A percentile compares a stretch with the other conserved stretches of the same genome.
Evolutionary conservation across 2,113 vertebrate genomes (phyloP).

Genomic region (Serilophus lunatus): DNA sequence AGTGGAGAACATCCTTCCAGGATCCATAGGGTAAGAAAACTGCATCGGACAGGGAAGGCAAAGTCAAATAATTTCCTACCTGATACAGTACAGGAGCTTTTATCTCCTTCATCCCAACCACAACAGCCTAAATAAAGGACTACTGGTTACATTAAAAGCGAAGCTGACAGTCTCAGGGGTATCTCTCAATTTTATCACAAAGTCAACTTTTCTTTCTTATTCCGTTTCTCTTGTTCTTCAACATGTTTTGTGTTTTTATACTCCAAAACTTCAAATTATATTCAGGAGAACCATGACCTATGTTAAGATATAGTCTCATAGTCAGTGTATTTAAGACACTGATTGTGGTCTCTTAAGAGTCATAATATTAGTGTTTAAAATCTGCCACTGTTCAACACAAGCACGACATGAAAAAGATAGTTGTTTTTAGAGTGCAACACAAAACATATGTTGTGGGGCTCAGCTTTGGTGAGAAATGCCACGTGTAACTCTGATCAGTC

Average conservation of each 20-base stretch:
- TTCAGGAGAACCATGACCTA: background rate
- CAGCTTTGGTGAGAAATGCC: background rate
- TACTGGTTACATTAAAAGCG: background rate
- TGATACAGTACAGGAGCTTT: background rate
- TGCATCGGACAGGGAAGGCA: background rate
- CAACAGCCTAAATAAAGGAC: background rate
- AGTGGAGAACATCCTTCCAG: background rate
- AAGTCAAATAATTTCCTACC: background rate
- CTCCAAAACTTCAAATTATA: background rate
- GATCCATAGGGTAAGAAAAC: background rate
- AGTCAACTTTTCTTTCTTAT: background rate
- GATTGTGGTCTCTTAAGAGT: background rate
- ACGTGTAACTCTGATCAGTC: background rate
- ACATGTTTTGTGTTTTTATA: background rate
- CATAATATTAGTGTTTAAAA: background rate
- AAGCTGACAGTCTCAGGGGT: accelerated
- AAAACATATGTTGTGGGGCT: background rate
- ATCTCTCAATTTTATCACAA: background rate
- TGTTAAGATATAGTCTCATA: background rate
- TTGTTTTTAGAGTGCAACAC: background rate
- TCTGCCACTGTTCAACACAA: background rate
- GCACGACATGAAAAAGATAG: background rate
- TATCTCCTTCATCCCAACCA: background rate
- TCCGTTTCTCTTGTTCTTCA: background rate
- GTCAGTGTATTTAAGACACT: background rate